Base-by-base conservation (phyloP, 2,888 invertebrate species). In the Macaria liturata region DNA sequence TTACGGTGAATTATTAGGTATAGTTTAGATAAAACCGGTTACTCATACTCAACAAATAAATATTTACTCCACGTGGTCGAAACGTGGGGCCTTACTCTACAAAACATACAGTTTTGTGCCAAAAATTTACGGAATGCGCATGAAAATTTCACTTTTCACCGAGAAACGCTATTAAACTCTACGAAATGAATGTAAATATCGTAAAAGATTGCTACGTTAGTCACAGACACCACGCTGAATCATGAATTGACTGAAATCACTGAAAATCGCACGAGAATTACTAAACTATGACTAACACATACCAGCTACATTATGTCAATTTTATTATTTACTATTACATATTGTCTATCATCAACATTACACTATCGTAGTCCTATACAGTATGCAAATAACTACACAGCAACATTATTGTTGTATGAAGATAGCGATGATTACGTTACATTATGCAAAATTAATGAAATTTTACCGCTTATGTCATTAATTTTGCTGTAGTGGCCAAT, bases 191-290 rank as follows among this genome's bases (percentile, higher is more conserved):
- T n/a, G 49, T 56, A 60, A 61, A 72, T 76, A 74, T 70, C 62
- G 62, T 69, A 67, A 75, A 75, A 76, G 73, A 74, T 76, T 83
- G 67, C 69, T 62, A 74, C 66, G 61, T 87, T 84, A 88, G 83
- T 89, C 88, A 87, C 67, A 82, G 81, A 83, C 71, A 81, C 81
- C 70, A 79, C 66, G 66, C 67, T 90, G 90, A 90, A 70, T 91
- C 89, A 91, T 74, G 64, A 62, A 59, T 83, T 84, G 85, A 85
- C 76, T 87, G 84, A 82, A 88, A 88, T 83, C 78, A 79, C 77
- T 79, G 75, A 80, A 83, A 86, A 79, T 80, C 80, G 68, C 68
- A 79, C 71, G 80, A 76, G 76, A 70, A 68, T 70, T 71, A 39
- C 52, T 75, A 68, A 71, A 71, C 52, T 69, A 68, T 81, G 82